These are phyloP conservation scores for Dasyurus viverrinus DNA, from an alignment of 2,113 vertebrate genomes.

Conservation along the genomic window DNA sequence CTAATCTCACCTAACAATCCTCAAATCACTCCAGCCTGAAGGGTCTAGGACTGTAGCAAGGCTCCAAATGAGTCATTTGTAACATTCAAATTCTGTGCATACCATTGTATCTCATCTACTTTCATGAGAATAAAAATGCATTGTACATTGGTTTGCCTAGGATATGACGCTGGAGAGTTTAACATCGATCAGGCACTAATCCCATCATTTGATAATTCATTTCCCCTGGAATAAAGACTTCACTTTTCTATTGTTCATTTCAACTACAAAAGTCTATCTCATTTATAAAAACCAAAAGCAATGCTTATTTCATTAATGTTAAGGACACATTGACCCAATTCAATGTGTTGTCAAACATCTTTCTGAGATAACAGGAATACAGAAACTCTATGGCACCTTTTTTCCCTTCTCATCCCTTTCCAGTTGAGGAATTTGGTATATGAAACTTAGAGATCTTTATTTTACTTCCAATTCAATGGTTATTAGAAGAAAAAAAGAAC, in stretches of 20 bases:
- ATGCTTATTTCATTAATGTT: slow-evolving; percentile 41
- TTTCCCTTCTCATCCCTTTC: slow-evolving; percentile 51
- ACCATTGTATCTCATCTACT: slow-evolving; percentile 54
- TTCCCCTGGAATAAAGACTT: slow-evolving; percentile 50
- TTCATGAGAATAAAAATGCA: slow-evolving; percentile 58
- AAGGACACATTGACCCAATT: slow-evolving; percentile 48
- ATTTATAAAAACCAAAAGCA: slow-evolving; percentile 39
- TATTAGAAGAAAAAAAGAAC: slow-evolving; percentile 8
- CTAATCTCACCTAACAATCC: slow-evolving; percentile 63
- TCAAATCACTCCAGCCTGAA: slow-evolving; percentile 47
- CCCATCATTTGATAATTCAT: slow-evolving; percentile 58
- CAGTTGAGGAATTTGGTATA: slow-evolving; percentile 32
- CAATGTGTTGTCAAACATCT: slow-evolving; percentile 49
- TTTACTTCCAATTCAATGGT: slow-evolving; percentile 29
- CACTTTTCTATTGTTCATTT: slow-evolving; percentile 23
- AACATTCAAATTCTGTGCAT: slow-evolving; percentile 69
- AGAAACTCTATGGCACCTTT: slow-evolving; percentile 45
- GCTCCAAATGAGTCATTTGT: slow-evolving; percentile 52
- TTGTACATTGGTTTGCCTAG: slow-evolving; percentile 58
- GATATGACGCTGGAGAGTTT: slow-evolving; percentile 36
- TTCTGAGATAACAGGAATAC: slow-evolving; percentile 36
- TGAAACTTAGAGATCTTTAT: slow-evolving; percentile 40
- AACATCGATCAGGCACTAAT: slow-evolving; percentile 51
- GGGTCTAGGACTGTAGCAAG: not conserved
- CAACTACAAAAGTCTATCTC: slow-evolving; percentile 18